Evolutionary conservation across 2,888 invertebrate genomes (phyloP), one percentile per base, ranked within the genome.

Genomic region (Xestia sexstrigata): DNA sequence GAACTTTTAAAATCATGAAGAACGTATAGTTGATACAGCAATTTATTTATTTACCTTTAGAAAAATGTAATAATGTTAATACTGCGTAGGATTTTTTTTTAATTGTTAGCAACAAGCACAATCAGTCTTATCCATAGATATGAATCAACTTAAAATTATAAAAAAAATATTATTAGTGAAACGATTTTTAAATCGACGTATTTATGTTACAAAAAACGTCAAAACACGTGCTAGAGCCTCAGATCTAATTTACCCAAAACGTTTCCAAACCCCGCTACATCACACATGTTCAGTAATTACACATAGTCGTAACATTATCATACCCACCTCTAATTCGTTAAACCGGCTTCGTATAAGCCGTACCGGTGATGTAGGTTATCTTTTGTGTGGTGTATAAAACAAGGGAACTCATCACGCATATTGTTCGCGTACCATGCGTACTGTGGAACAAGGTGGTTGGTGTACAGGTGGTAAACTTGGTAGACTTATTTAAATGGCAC

Each of bases 401-500:
- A 88, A 86, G 86, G 73, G 79, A 86, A 69, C 88, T 88, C 88
- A 88, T 88, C 88, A 87, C 86, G 86, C 82, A 84, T 88, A 87
- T 86, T 88, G 88, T 87, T 88, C 74, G 42, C 49, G n/a, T 73
- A 66, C 72, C 47, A 17, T 72, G 26, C 17, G 66, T 65, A 70
- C 26, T 6, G 52, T 13, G 0, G 5, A 45, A 39, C n/a, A 30
- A 30, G 0, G 35, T 47, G n/a, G 1, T 63, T 39, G 62, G 23
- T 63, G 17, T 15, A 39, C 20, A 67, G 35, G 17, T 15, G 6
- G n/a, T 2, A 30, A 55, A 42, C 0, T 30, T 73, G 45, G 5
- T n/a, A 70, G 26, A 26, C 6, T n/a, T 0, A 42, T 42, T 65
- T 7, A 15, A 17, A 8, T 30, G 17, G 1, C 17, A 30, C 7